Conservation (phyloP, 2,113 vertebrate species). For the Stigmatopora argus region DNA sequence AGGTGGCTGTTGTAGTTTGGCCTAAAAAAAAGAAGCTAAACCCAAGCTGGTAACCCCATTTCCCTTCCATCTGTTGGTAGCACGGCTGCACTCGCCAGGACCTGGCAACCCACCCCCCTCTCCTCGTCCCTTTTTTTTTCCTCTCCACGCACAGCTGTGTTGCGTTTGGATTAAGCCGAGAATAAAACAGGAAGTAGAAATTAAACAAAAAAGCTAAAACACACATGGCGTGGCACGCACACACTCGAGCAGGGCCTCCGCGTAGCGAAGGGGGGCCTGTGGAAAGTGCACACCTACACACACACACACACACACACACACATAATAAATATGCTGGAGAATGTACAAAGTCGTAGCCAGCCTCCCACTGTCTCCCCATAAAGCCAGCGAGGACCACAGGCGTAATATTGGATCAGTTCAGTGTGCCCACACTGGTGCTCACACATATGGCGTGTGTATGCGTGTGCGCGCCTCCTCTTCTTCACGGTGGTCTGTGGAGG, state of each 20-base stretch:
- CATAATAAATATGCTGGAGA: conserved; percentile 31
- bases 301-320: conserved; percentile 18
- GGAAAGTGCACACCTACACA: conserved; percentile 12
- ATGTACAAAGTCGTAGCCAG: conserved; percentile 41
- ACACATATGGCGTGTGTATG: conserved; percentile 50
- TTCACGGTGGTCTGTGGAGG: conserved; percentile 53
- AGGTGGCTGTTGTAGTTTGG: conserved; percentile 50
- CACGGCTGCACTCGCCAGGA: conserved; percentile 60
- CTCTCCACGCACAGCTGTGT: conserved; percentile 74
- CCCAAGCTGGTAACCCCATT: conserved; percentile 66
- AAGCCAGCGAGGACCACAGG: conserved; percentile 47
- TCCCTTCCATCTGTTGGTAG: conserved; percentile 68
- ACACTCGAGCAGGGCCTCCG: conserved; percentile 1
- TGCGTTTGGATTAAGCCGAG: conserved; percentile 77
- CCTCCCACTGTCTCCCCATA: conserved; percentile 50
- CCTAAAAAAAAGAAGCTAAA: conserved; percentile 59
- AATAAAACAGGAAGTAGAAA: conserved; percentile 81
- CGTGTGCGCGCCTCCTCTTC: conserved; percentile 17
- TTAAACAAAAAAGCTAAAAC: conserved; percentile 73
- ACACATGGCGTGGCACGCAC: conserved; percentile 33
- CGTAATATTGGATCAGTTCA: conserved; percentile 35
- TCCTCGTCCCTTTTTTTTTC: conserved; percentile 41
- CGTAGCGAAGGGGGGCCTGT: conserved; percentile 1
- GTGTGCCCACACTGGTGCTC: conserved; percentile 52
- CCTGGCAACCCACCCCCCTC: conserved; percentile 62